Conservation (phyloP, 2,113 vertebrate species). For the Heloderma charlesbogerti region DNA sequence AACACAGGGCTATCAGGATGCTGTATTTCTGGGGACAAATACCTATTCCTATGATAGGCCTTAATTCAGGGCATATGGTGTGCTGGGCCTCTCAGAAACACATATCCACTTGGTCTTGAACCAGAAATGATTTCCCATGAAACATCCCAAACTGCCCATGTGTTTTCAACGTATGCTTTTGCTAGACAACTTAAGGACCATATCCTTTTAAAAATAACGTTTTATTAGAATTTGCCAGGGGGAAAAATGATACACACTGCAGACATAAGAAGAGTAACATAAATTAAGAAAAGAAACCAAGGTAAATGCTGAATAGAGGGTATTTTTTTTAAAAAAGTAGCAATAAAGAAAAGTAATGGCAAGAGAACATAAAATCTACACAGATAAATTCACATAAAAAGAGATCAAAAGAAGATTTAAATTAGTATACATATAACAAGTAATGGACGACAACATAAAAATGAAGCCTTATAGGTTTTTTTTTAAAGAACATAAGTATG, state of each 20-base stretch:
- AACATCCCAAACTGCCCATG: neutral
- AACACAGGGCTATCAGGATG: neutral
- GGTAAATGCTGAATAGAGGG: constrained; percentile 40
- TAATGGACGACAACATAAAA: constrained; percentile 7
- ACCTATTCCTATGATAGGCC: neutral
- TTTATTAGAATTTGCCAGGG: constrained; percentile 66
- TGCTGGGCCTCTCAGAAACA: neutral
- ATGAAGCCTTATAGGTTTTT: neutral
- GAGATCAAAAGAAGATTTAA: constrained; percentile 36
- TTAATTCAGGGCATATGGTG: neutral
- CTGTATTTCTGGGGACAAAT: neutral
- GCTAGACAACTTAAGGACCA: constrained; percentile 35
- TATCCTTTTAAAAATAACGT: constrained; percentile 54
- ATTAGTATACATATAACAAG: constrained; percentile 39
- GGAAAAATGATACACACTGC: constrained; percentile 45
- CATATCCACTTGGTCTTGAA: neutral
- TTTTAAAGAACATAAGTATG: neutral
- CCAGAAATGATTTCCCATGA: constrained; percentile 1
- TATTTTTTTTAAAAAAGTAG: constrained; percentile 52
- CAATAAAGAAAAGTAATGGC: constrained; percentile 53
- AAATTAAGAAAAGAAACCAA: constrained; percentile 42
- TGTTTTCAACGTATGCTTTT: constrained; percentile 37
- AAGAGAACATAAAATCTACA: constrained; percentile 62
- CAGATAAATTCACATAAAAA: constrained; percentile 22
- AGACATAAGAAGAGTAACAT: constrained; percentile 59